phyloP scores from a whole-genome alignment of 2,797 vertebrate species.

The Gymnopithys bicolor region DNA sequence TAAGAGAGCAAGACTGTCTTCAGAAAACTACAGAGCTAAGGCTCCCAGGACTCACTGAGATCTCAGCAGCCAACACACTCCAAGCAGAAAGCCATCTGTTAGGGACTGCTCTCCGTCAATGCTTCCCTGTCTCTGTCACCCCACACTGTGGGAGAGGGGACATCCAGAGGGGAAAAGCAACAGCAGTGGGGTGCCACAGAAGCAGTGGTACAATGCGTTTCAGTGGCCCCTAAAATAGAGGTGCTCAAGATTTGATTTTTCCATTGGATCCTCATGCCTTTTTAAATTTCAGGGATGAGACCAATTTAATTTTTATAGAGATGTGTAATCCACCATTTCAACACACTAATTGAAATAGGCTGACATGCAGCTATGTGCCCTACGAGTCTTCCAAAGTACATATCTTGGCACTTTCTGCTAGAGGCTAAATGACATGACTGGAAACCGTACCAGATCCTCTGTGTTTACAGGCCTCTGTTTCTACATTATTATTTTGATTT shows the following conservation, averaged over 20 bases:
- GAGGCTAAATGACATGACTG: slow-evolving; percentile 47
- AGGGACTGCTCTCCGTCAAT: not conserved
- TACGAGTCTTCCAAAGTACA: slow-evolving; percentile 58
- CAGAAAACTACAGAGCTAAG: not conserved
- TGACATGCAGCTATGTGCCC: slow-evolving; percentile 64
- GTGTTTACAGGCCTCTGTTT: slow-evolving; percentile 31
- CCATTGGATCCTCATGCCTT: slow-evolving; percentile 19
- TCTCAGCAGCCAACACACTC: not conserved
- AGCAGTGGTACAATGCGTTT: not conserved
- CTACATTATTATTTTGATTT: slow-evolving; percentile 26
- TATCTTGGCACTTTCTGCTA: slow-evolving; percentile 56
- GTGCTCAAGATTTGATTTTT: slow-evolving; percentile 34
- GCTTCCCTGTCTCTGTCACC: not conserved
- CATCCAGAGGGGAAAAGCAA: not conserved
- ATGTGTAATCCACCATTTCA: slow-evolving; percentile 54
- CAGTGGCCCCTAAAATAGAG: not conserved
- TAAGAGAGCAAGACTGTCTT: not conserved
- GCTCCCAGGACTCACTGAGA: not conserved
- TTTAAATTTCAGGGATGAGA: slow-evolving; percentile 56
- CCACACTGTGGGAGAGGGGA: not conserved
- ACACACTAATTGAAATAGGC: slow-evolving; percentile 65
- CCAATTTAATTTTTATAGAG: slow-evolving; percentile 63
- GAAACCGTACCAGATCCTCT: slow-evolving; percentile 20
- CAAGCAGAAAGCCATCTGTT: not conserved
- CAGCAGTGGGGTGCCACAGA: accelerated